Conservation (phyloP, 1,140 invertebrate species). For the Drosophila kikkawai region DNA sequence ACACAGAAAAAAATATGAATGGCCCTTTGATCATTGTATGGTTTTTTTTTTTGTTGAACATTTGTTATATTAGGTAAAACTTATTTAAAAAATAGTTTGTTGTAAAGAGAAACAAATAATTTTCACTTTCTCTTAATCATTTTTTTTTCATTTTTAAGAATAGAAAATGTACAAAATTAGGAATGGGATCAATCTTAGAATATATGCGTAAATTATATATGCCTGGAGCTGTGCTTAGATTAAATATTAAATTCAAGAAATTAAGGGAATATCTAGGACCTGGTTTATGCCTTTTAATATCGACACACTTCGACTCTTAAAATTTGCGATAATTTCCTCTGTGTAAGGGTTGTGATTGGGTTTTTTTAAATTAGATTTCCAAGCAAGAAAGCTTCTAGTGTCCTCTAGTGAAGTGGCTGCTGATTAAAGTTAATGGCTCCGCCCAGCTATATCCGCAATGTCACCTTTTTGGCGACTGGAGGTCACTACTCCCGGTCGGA, state of each 20-base stretch:
- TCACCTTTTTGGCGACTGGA: conserved; percentile 13
- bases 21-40: background rate
- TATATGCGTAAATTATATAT: background rate
- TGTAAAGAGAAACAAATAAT: conserved; percentile 2
- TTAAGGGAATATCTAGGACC: background rate
- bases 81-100: background rate
- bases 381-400: conserved; percentile 30
- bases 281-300: background rate
- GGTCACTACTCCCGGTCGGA: conserved; percentile 39
- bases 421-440: conserved; percentile 35
- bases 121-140: background rate
- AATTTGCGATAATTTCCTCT: background rate
- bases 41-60: background rate
- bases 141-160: background rate
- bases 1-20: conserved; percentile 3
- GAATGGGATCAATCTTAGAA: conserved; percentile 4
- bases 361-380: conserved; percentile 11
- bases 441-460: conserved; percentile 2
- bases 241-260: background rate
- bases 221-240: background rate
- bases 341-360: background rate
- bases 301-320: background rate
- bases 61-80: background rate
- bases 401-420: conserved; percentile 34
- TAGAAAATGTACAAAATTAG: background rate